Conservation (phyloP, 37 sponge, comb jelly and placozoan species). For the Amphimedon queenslandica region DNA sequence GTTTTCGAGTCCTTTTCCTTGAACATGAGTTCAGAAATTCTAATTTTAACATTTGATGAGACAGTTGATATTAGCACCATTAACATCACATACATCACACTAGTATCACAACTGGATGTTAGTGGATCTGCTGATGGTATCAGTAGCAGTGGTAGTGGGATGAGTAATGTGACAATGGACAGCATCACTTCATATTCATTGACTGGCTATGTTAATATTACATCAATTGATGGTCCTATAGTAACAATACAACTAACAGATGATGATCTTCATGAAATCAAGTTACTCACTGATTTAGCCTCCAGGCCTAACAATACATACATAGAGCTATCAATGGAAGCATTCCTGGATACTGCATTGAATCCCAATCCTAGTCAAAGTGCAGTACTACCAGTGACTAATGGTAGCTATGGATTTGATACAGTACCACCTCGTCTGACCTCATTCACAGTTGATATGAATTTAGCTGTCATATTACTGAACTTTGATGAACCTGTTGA, state of each 20-base stretch:
- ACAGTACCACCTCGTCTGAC: conserved; percentile 44
- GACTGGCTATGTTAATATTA: conserved; percentile 27
- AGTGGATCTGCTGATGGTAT: not conserved
- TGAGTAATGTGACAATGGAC: not conserved
- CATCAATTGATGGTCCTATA: conserved; percentile 44
- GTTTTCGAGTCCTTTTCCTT: conserved; percentile 54
- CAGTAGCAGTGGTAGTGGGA: not conserved
- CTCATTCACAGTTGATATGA: conserved; percentile 65
- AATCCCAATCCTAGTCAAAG: conserved; percentile 45
- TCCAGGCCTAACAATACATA: conserved; percentile 60
- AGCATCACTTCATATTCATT: conserved; percentile 13
- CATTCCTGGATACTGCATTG: conserved; percentile 69
- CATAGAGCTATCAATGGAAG: conserved; percentile 24
- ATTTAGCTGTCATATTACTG: conserved; percentile 46
- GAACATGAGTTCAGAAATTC: conserved; percentile 72
- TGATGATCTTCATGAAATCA: conserved; percentile 77
- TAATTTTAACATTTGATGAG: conserved; percentile 89
- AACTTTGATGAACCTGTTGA: conserved; percentile 92
- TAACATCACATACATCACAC: conserved; percentile 49
- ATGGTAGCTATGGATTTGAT: conserved; percentile 45
- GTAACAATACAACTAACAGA: conserved; percentile 50
- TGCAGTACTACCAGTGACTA: not conserved
- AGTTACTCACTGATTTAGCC: conserved; percentile 73
- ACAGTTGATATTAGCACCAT: conserved; percentile 68
- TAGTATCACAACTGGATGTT: conserved; percentile 15